Percentiles rank a stretch among this genome's conserved stretches.
Evolutionary conservation across 2,797 vertebrate genomes (phyloP).

Genomic region (Rhinophrynus dorsalis): DNA sequence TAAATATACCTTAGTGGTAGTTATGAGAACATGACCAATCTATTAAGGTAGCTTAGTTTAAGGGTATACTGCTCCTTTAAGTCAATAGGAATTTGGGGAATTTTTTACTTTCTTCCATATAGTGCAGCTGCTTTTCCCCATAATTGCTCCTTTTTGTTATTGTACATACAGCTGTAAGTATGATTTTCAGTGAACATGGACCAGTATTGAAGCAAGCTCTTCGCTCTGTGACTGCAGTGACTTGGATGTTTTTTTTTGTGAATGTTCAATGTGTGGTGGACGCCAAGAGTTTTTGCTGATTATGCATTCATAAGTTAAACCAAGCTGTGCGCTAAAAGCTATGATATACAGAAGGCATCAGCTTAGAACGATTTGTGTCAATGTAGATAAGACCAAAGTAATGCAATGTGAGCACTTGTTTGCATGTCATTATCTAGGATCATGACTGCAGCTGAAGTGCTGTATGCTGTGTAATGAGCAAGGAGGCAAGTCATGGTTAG

Average conservation of each 20-base stretch:
- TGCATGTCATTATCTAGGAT: not conserved
- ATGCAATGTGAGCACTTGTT: not conserved
- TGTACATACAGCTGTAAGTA: too few species aligned
- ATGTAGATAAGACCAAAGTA: not conserved
- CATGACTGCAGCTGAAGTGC: not conserved
- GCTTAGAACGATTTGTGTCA: not conserved
- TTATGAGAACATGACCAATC: too few species aligned
- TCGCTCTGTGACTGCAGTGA: not conserved
- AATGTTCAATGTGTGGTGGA: not conserved
- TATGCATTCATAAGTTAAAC: not conserved
- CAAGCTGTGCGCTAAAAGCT: conserved; percentile 2
- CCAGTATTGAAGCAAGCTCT: conserved; percentile 19
- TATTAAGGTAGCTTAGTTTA: too few species aligned
- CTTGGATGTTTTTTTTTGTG: conserved; percentile 1
- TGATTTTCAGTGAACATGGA: too few species aligned
- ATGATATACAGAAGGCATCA: not conserved
- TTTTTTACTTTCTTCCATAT: too few species aligned
- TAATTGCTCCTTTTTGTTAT: too few species aligned
- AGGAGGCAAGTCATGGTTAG: too few species aligned
- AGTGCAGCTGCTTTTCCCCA: too few species aligned
- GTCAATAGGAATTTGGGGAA: too few species aligned
- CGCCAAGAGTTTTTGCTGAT: conserved; percentile 10
- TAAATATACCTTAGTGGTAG: too few species aligned
- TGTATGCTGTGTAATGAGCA: too few species aligned
- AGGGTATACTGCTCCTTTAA: too few species aligned